Base-by-base conservation (phyloP, 2,888 invertebrate species). In the Myathropa florea region DNA sequence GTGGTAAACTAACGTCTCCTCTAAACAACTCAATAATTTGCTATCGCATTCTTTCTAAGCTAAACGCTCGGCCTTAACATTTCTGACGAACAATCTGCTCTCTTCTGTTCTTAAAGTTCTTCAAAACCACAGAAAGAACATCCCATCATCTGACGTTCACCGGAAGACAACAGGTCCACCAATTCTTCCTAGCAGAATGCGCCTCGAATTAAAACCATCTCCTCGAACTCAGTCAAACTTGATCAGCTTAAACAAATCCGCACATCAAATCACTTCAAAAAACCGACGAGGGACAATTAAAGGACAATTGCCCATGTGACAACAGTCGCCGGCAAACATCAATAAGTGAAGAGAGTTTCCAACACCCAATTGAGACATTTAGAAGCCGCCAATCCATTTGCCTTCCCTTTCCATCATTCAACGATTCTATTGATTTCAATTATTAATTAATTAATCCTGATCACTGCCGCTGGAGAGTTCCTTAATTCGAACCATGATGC, bases 371-470 rank as follows among this genome's bases (percentile, higher is more conserved):
- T 33, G 65, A 68, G 68, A 77, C 77, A 63, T 24, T 70, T 36
- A 76, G 64, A 64, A 64, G 46, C 46, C 46, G 46, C 18, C 59
- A 14, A 57, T 59, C n/a, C n/a, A 67, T 21, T 59, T 18, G 21
- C 55, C 21, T 21, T 21, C 21, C 30, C 23, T 23, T 46, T 71
- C 59, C 7, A 28, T 78, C 71, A 30, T 46, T 39, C 39, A 36
- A 9, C 65, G 46, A 12, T 57, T 80, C 70, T 86, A 86, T 86
- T 86, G 86, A 86, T 82, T 86, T 86, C 86, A 86, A 86, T 86
- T 86, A 86, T 83, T 86, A 86, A 86, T 83, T 86, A 86, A 86
- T 86, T 86, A 86, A 86, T 86, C 86, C 86, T 86, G 86, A 86
- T 83, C 82, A 83, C 73, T 70, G 78, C n/a, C 70, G 46, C 46